A percentile compares a stretch with the other conserved stretches of the same genome.
Evolutionary conservation across 1,140 invertebrate species (phyloP).

Genomic region (Phenacoccus solenopsis): DNA sequence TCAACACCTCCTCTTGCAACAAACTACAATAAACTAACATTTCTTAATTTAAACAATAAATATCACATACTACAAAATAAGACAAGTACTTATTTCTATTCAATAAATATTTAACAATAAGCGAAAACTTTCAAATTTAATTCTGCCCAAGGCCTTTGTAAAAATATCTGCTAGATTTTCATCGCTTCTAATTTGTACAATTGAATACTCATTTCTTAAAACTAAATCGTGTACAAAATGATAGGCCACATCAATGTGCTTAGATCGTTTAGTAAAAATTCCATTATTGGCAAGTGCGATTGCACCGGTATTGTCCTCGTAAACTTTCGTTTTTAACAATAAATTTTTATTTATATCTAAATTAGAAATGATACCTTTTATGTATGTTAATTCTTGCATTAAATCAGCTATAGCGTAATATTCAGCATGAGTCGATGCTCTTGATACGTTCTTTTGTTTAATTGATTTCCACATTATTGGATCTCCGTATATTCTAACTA

Average conservation of each 20-base stretch:
- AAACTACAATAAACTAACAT: no score
- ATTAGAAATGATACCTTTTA: background rate
- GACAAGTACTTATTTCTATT: no score
- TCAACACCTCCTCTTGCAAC: no score
- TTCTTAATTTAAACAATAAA: no score
- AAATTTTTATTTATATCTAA: background rate
- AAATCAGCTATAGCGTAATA: background rate
- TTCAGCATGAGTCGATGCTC: constrained; percentile 5
- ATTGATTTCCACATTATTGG: constrained; percentile 18
- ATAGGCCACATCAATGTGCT: constrained; percentile 28
- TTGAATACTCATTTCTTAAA: background rate
- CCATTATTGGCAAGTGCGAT: constrained; percentile 23
- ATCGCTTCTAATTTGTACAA: background rate
- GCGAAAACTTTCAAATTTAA: background rate
- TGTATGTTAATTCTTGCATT: background rate
- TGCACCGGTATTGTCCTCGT: constrained; percentile 19
- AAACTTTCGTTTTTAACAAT: background rate
- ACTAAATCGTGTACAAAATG: constrained; percentile 20
- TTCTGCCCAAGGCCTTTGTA: background rate
- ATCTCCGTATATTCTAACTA: background rate
- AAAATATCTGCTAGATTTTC: background rate
- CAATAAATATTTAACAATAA: no score
- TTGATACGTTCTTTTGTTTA: constrained; percentile 11
- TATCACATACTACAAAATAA: no score
- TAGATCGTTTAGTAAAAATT: constrained; percentile 27